Conservation (phyloP, 2,888 invertebrate species). For the Minunthozetes semirufus region DNA sequence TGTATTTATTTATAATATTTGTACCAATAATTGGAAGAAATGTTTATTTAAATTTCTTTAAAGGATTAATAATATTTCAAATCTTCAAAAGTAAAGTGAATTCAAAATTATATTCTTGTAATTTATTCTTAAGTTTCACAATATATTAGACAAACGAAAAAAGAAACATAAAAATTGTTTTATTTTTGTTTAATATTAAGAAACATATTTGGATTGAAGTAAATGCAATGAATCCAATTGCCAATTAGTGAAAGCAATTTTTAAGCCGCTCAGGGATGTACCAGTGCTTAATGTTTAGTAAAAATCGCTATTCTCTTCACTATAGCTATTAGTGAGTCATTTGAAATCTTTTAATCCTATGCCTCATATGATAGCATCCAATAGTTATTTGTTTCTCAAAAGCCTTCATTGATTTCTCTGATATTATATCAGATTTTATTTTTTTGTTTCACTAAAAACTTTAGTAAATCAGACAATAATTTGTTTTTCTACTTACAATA, state of each 20-base stretch:
- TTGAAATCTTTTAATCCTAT: constrained; percentile 23
- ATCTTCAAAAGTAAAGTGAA: not conserved
- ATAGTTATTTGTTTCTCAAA: constrained; percentile 19
- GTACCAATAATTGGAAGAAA: not conserved
- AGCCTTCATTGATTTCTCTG: not conserved
- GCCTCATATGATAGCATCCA: not conserved
- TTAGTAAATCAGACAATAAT: not conserved
- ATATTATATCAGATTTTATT: not conserved
- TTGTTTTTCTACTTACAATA: not conserved
- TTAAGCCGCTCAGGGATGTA: constrained; percentile 19
- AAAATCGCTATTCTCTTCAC: not conserved
- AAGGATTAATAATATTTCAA: not conserved
- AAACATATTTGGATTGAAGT: not conserved
- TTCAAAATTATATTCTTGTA: not conserved
- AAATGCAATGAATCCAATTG: constrained; percentile 10
- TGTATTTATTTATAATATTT: not conserved
- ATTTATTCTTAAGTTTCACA: not conserved
- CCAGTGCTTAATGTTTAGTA: not conserved
- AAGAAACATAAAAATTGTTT: not conserved
- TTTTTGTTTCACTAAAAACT: not conserved
- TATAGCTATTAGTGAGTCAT: not conserved
- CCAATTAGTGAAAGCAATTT: constrained; percentile 22
- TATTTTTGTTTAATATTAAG: too few relatives aligned
- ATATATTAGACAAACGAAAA: not conserved
- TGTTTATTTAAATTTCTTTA: not conserved